A percentile compares a stretch with the other conserved stretches of the same genome.
These are phyloP conservation scores for human DNA, from an alignment of 2,113 vertebrate species.

Conservation along the genomic window DNA sequence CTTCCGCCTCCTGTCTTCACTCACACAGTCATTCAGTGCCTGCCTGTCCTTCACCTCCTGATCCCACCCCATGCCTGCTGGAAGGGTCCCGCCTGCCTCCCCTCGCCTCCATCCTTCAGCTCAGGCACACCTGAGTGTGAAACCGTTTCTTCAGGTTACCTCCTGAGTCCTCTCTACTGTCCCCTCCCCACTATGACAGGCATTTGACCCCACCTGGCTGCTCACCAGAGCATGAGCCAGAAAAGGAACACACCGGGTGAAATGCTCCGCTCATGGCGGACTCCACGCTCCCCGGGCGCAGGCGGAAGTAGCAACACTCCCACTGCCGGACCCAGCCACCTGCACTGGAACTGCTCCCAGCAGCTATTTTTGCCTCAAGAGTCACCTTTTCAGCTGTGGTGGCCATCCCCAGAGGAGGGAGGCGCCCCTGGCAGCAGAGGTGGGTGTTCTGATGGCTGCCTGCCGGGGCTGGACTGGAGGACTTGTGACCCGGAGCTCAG, in stretches of 20 bases:
- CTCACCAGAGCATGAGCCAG: too few species aligned
- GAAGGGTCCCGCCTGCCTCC: background rate
- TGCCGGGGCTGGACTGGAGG: background rate
- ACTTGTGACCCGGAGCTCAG: background rate
- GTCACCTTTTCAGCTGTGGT: background rate
- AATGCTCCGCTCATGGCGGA: too few species aligned
- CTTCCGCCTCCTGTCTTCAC: too few species aligned
- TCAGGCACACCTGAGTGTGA: background rate
- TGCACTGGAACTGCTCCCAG: background rate
- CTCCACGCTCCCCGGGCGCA: background rate
- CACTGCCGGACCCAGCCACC: too few species aligned
- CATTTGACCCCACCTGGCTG: background rate
- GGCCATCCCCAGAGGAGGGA: background rate
- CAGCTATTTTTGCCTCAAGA: background rate
- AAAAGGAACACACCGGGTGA: too few species aligned
- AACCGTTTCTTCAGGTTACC: background rate
- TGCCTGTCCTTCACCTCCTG: background rate
- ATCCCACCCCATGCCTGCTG: background rate
- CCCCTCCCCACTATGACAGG: background rate
- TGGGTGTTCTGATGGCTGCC: background rate
- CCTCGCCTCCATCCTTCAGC: background rate
- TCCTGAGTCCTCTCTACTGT: background rate
- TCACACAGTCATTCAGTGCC: accelerated
- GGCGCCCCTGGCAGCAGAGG: background rate
- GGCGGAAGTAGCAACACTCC: background rate